A percentile compares a stretch with the other conserved stretches of the same genome.
phyloP scores from a whole-genome alignment of 1,140 invertebrate species.

The Araneus ventricosus region DNA sequence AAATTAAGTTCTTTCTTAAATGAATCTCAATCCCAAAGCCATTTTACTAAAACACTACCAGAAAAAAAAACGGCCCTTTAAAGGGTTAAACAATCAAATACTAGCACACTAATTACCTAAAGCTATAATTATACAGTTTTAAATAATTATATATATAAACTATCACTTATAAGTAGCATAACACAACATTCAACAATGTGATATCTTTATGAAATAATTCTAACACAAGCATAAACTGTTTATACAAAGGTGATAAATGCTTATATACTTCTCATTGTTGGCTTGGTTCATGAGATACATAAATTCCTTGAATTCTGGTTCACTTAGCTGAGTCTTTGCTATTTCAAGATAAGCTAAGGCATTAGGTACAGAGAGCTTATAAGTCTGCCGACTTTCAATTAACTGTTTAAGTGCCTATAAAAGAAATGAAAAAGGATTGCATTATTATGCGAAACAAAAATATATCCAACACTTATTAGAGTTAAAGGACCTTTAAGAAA shows the following conservation, averaged over 20 bases:
- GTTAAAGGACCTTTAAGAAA: no score
- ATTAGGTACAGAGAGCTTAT: slow-evolving; percentile 85
- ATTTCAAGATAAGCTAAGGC: slow-evolving; percentile 98
- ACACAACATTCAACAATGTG: not conserved
- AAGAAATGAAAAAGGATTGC: not conserved
- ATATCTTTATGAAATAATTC: not conserved
- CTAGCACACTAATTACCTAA: not conserved
- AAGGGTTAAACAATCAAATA: not conserved
- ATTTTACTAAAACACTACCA: no score
- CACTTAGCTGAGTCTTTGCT: slow-evolving; percentile 97
- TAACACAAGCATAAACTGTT: not conserved
- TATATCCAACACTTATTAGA: no score
- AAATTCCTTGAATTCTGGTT: slow-evolving; percentile 98
- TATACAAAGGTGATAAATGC: not conserved
- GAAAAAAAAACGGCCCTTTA: no score
- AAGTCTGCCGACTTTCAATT: not conserved
- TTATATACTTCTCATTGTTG: slow-evolving; percentile 89
- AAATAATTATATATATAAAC: not conserved
- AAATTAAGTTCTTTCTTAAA: no score
- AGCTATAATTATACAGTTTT: not conserved
- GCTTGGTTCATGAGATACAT: slow-evolving; percentile 99
- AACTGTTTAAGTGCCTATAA: not conserved
- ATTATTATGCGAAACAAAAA: not conserved
- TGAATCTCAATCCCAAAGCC: no score
- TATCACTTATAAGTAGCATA: not conserved